Percentiles rank a stretch among this genome's conserved stretches.
phyloP scores from a whole-genome alignment of 2,888 invertebrate species.

The Caenorhabditis sp. region DNA sequence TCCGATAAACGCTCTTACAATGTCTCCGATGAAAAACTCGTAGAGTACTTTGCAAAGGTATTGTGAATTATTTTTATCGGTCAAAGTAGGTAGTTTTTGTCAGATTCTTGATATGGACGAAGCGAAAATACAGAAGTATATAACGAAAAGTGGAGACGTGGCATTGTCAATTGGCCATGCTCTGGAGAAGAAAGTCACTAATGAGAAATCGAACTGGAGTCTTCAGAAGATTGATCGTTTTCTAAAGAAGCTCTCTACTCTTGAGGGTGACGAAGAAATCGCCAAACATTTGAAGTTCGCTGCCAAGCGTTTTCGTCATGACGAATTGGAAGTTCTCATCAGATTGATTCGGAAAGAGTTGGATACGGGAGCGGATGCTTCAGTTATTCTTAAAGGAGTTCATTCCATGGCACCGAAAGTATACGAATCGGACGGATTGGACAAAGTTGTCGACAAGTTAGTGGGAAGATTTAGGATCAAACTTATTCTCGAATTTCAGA shows the following conservation, averaged over 20 bases:
- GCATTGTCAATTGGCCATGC: constrained; percentile 91
- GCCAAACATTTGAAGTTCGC: constrained; percentile 89
- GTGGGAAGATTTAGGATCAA: background rate
- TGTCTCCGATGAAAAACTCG: constrained; percentile 92
- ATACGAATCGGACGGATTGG: constrained; percentile 85
- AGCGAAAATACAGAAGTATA: constrained; percentile 90
- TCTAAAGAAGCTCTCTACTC: constrained; percentile 88
- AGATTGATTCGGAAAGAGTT: constrained; percentile 94
- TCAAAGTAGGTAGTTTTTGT: too few species aligned
- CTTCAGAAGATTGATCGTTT: constrained; percentile 86
- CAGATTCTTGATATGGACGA: constrained; percentile 88
- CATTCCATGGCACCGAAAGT: constrained; percentile 92
- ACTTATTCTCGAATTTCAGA: constrained; percentile 18
- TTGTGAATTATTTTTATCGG: too few species aligned
- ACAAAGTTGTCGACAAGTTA: constrained; percentile 64
- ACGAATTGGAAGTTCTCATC: constrained; percentile 92
- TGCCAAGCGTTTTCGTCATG: constrained; percentile 89
- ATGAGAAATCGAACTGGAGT: constrained; percentile 70
- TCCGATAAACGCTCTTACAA: constrained; percentile 92
- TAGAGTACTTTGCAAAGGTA: constrained; percentile 89
- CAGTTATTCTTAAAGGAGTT: constrained; percentile 89
- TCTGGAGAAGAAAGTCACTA: constrained; percentile 87
- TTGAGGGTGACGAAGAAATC: constrained; percentile 94
- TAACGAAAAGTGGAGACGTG: constrained; percentile 90
- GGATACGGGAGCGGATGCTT: constrained; percentile 90